Base-by-base conservation (phyloP, 2,888 invertebrate genomes). In the Octonoba sinensis region DNA sequence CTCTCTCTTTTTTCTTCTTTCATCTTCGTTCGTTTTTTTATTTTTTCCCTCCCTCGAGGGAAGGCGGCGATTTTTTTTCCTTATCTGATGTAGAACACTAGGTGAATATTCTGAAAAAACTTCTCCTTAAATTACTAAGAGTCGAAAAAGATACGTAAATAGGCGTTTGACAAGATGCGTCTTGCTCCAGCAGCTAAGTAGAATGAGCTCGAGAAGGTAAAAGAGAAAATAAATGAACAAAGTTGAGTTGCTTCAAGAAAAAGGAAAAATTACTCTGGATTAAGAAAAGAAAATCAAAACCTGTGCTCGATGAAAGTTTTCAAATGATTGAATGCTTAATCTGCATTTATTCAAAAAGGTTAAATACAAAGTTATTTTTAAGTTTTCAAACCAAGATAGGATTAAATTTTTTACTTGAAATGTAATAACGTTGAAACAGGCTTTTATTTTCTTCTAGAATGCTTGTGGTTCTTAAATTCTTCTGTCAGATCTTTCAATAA, bases 101-200 rank as follows among this genome's bases (percentile, higher is more conserved):
- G 70, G 70, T 70, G 62, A 62, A 70, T 67, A 64, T 62, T 54
- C 69, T 24, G 49, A 69, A 27, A 27, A 73, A 24, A 56, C 44
- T 24, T 54, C 24, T 59, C 13, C 24, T 59, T 20, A 66, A 57
- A 27, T 71, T 78, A 67, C 66, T 20, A 56, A 46, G 20, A 65
- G 16, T 74, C 11, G 27, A 57, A 57, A 64, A 64, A 56, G 54
- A 62, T 27, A 69, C 46, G 46, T 65, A 71, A 78, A 71, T 65
- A 65, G 77, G 64, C 51, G 54, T 71, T 79, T 79, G 79, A 79
- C 79, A 79, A 72, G 73, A 73, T 57, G 69, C 67, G 79, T 79
- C n/a, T 51, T 79, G 79, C 66, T 73, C 72, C 72, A 57, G 44
- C 59, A 66, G 67, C 65, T 67, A 79, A 49, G 60, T 66, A 59